Percentiles rank a stretch among this genome's conserved stretches.
phyloP scores from a whole-genome alignment of 2,888 invertebrate genomes.

The Stenodema calcarata region DNA sequence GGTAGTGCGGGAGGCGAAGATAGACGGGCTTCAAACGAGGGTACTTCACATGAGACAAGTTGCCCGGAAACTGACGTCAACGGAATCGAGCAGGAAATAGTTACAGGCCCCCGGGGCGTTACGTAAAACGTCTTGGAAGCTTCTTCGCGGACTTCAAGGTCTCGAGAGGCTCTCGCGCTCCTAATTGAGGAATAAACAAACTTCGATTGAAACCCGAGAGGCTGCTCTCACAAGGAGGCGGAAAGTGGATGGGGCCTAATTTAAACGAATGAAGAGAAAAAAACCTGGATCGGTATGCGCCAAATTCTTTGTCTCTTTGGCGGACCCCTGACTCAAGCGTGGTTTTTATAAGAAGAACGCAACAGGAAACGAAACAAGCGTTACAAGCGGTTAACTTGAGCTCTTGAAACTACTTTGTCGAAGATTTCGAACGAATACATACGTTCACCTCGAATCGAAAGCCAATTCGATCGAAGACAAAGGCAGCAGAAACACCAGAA shows the following conservation, averaged over 20 bases:
- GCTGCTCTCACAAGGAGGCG: background rate
- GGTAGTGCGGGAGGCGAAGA: background rate
- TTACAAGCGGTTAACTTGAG: background rate
- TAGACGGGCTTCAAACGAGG: background rate
- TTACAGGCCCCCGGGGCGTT: background rate
- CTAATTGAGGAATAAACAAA: constrained; percentile 26
- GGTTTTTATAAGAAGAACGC: background rate
- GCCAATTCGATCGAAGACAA: background rate
- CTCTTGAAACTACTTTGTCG: background rate
- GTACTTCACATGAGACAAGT: constrained; percentile 23
- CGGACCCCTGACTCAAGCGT: background rate
- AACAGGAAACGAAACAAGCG: background rate
- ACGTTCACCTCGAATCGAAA: background rate
- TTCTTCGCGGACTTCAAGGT: constrained; percentile 1
- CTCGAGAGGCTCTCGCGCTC: background rate
- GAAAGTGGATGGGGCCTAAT: background rate
- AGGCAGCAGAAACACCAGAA: too few relatives aligned
- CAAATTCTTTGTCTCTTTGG: background rate
- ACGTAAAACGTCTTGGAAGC: constrained; percentile 18
- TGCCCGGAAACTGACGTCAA: constrained; percentile 31
- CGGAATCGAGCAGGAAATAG: background rate
- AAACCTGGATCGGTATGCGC: background rate
- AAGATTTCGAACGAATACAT: background rate
- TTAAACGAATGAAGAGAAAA: background rate
- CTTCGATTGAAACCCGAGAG: constrained; percentile 13